Percentiles rank a stretch among this genome's conserved stretches.
phyloP scores from a whole-genome alignment of 1,140 invertebrate species.

The Zophobas atratus region DNA sequence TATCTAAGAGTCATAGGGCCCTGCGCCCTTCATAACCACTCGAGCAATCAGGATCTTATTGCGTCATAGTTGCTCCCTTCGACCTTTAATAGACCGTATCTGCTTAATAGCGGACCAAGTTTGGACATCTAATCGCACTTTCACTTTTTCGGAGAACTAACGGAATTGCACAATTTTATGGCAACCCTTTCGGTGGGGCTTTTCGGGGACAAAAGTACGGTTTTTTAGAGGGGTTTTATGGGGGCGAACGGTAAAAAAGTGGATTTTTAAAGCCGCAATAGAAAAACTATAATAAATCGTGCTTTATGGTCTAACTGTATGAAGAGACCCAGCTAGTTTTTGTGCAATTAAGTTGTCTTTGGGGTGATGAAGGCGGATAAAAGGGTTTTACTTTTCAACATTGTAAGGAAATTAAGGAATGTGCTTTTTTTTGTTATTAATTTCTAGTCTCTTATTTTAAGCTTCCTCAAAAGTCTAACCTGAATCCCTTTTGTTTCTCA shows the following conservation, averaged over 20 bases:
- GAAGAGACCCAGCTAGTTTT: too few species aligned
- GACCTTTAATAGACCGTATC: constrained; percentile 34
- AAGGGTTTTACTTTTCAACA: too few species aligned
- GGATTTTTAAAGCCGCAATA: constrained; percentile 31
- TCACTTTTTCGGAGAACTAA: constrained; percentile 20
- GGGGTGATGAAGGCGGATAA: too few species aligned
- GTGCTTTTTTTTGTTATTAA: too few species aligned
- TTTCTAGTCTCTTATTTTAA: too few species aligned
- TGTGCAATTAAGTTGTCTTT: too few species aligned
- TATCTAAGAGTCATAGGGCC: constrained; percentile 39
- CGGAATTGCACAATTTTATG: constrained; percentile 20
- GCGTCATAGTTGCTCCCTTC: constrained; percentile 38
- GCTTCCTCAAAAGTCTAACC: too few species aligned
- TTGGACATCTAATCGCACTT: constrained; percentile 5
- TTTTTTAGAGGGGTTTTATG: constrained; percentile 32
- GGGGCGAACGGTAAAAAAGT: constrained; percentile 14
- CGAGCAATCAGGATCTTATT: constrained; percentile 51
- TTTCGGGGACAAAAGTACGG: constrained; percentile 25
- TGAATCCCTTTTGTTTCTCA: too few species aligned
- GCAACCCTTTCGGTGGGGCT: background rate
- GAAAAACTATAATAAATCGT: background rate
- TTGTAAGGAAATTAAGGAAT: too few species aligned
- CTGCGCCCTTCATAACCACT: constrained; percentile 50
- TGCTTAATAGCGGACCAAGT: constrained; percentile 18
- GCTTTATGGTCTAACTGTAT: background rate